Percentiles rank a stretch among this genome's conserved stretches.
Evolutionary conservation across 92 coral and sea anemone genomes (phyloP).

Genomic region (Umimayanthus chanpuru): DNA sequence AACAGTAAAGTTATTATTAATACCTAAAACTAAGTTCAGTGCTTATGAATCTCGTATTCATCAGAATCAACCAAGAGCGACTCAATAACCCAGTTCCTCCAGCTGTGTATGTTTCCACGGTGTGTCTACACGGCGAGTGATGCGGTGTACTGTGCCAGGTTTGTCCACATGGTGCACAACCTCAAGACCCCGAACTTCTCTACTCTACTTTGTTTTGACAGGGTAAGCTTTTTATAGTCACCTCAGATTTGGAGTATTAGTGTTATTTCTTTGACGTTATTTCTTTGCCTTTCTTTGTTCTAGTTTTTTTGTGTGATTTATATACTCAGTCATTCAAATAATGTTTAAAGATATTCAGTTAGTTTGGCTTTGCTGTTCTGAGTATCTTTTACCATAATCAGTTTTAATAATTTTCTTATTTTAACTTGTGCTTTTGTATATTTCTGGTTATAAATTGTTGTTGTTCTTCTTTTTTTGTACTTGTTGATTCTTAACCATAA

Average conservation of each 20-base stretch:
- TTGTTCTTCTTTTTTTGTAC: neutral
- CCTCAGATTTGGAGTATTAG: neutral
- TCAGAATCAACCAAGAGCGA: conserved; percentile 98
- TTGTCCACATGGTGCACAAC: conserved; percentile 98
- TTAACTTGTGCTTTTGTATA: no score
- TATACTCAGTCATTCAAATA: no score
- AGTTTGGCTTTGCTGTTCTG: no score
- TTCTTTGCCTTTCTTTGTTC: no score
- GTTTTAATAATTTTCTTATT: no score
- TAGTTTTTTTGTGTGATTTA: no score
- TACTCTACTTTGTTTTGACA: conserved; percentile 92
- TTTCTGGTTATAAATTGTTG: no score
- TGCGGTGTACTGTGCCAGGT: conserved; percentile 97
- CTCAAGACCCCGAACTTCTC: conserved; percentile 98
- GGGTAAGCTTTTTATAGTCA: conserved; percentile 62
- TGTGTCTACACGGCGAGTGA: conserved; percentile 98
- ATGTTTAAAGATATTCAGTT: no score
- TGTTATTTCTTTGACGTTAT: neutral
- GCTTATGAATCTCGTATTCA: neutral
- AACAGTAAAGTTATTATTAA: neutral
- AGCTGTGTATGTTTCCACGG: conserved; percentile 98
- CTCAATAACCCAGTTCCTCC: conserved; percentile 96
- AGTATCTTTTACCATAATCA: no score
- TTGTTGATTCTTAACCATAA: no score
- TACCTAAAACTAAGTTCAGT: neutral